phyloP scores from a whole-genome alignment of 2,113 vertebrate species.

The Chiloscyllium plagiosum region DNA sequence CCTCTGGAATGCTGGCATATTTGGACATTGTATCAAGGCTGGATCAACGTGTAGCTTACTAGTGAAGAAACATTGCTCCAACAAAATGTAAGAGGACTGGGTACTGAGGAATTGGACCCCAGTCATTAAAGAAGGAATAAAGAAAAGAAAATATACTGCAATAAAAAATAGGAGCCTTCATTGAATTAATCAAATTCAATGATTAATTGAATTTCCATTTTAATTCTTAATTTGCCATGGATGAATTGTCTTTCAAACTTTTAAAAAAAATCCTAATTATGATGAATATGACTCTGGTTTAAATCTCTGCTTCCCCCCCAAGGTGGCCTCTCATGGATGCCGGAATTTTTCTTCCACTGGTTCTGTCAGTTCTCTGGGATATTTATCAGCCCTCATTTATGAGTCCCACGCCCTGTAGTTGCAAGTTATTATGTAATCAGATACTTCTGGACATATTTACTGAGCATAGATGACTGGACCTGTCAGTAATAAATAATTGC shows the following conservation, averaged over 20 bases:
- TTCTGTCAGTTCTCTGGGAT: neutral
- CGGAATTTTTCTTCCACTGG: neutral
- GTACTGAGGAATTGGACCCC: neutral
- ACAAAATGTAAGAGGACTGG: neutral
- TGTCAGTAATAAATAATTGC: slow-evolving; percentile 31
- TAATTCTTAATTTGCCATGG: neutral
- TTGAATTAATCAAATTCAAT: neutral
- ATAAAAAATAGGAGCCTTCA: neutral
- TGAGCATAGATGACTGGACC: slow-evolving; percentile 7
- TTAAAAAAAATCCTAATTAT: neutral
- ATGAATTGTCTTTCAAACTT: neutral
- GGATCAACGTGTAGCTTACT: neutral
- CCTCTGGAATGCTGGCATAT: neutral
- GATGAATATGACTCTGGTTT: neutral
- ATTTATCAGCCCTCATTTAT: neutral
- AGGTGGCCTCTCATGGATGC: neutral
- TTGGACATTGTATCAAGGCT: neutral
- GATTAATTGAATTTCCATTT: too few relatives aligned
- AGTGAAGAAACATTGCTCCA: neutral
- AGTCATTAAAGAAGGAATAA: neutral
- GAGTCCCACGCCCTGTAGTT: neutral
- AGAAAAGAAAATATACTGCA: neutral
- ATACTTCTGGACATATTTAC: slow-evolving; percentile 26
- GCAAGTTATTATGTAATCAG: slow-evolving; percentile 8
- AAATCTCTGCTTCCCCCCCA: neutral